These are phyloP conservation scores for Microtus montanus DNA, from an alignment of 2,113 vertebrate genomes.

Conservation along the genomic window DNA sequence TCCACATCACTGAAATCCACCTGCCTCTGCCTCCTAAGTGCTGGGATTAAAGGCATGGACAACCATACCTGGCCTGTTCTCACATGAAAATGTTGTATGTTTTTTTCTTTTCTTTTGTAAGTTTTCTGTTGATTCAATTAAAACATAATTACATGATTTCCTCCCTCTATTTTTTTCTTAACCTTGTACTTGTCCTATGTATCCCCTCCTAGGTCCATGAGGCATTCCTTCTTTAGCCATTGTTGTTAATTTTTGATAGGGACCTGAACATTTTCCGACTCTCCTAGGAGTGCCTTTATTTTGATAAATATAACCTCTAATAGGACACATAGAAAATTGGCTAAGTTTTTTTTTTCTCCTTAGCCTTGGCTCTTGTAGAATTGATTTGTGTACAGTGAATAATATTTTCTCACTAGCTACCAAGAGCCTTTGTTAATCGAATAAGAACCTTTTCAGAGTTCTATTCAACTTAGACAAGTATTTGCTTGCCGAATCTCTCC, in stretches of 20 bases:
- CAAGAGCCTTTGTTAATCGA: background rate
- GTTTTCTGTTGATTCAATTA: background rate
- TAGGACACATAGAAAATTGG: background rate
- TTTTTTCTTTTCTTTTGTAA: background rate
- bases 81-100: background rate
- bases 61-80: background rate
- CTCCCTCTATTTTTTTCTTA: background rate
- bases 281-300: background rate
- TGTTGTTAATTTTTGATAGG: background rate
- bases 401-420: background rate
- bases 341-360: background rate
- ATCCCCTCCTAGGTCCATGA: background rate
- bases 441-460: background rate
- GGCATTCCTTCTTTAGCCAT: background rate
- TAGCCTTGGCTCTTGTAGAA: background rate
- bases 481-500: background rate
- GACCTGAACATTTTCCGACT: background rate
- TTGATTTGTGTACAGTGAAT: background rate
- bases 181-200: background rate
- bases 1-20: background rate
- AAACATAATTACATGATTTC: background rate
- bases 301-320: background rate
- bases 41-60: background rate
- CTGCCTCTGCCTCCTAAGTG: background rate
- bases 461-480: background rate